Evolutionary conservation across 2,888 invertebrate species (phyloP).

Genomic region (Hermaeophaga mercurialis): DNA sequence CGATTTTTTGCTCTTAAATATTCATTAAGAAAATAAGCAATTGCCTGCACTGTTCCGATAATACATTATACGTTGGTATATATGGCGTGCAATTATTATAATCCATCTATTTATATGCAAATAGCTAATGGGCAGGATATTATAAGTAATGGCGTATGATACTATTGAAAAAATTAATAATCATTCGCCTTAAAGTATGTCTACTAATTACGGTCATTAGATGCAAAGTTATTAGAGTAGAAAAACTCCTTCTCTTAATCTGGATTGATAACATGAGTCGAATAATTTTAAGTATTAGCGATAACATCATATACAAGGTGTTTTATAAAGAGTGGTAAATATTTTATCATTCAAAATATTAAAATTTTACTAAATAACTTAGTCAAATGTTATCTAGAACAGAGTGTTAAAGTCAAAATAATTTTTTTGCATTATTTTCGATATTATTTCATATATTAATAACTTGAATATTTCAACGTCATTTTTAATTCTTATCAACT

Average conservation of each 20-base stretch:
- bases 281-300: not conserved
- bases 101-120: constrained; percentile 26
- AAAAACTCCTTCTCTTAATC: not conserved
- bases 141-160: constrained; percentile 21
- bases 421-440: too few species aligned
- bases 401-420: too few species aligned
- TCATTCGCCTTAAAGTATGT: constrained; percentile 20
- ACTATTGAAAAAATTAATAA: constrained; percentile 23
- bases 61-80: constrained; percentile 4
- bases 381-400: too few species aligned
- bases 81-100: constrained; percentile 10
- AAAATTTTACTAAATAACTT: not conserved
- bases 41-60: not conserved
- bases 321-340: too few species aligned
- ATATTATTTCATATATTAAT: too few species aligned
- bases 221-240: not conserved
- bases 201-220: constrained; percentile 24
- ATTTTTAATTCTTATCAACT: too few species aligned
- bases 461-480: too few species aligned
- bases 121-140: constrained; percentile 20
- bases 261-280: not conserved
- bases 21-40: constrained; percentile 11
- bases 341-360: too few species aligned
- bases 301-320: not conserved
- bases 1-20: constrained; percentile 1